Conservation (phyloP, 2,113 vertebrate genomes). For the Haplochromis vanheusdeni region DNA sequence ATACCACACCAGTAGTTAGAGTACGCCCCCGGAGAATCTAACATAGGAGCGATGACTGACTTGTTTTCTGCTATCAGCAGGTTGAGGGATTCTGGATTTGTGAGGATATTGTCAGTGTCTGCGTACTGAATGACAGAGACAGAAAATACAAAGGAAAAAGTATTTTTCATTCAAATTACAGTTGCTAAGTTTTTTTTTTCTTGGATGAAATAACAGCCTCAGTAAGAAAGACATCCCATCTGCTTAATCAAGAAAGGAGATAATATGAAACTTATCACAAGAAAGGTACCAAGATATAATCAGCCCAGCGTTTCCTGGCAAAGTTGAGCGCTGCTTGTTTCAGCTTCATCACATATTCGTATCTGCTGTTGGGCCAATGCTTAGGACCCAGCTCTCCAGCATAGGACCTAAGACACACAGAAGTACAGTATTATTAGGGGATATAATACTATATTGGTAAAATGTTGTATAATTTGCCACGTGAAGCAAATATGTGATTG, state of each 20-base stretch:
- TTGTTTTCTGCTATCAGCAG: conserved; percentile 81
- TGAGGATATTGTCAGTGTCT: conserved; percentile 91
- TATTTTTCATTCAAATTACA: not conserved
- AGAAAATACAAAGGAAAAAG: not conserved
- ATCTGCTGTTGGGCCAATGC: conserved; percentile 86
- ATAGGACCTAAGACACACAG: conserved; percentile 75
- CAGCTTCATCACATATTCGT: conserved; percentile 90
- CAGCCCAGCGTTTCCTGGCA: conserved; percentile 78
- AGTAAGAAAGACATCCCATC: not conserved
- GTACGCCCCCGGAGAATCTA: conserved; percentile 91
- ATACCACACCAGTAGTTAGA: conserved; percentile 99
- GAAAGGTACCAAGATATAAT: conserved; percentile 85
- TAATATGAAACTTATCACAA: not conserved
- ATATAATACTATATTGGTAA: not conserved
- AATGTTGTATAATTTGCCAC: not conserved
- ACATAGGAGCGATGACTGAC: conserved; percentile 88
- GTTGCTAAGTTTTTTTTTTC: not conserved
- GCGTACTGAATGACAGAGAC: conserved; percentile 70
- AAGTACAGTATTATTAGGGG: not conserved
- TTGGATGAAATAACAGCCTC: not conserved
- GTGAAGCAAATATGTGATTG: not conserved
- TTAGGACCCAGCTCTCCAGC: conserved; percentile 87
- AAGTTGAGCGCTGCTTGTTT: conserved; percentile 89
- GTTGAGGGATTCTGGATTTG: conserved; percentile 82
- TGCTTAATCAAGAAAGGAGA: not conserved